Evolutionary conservation across 2,888 invertebrate genomes (phyloP), one percentile per base, ranked within the genome.

Genomic region (Nomada goodeniana): DNA sequence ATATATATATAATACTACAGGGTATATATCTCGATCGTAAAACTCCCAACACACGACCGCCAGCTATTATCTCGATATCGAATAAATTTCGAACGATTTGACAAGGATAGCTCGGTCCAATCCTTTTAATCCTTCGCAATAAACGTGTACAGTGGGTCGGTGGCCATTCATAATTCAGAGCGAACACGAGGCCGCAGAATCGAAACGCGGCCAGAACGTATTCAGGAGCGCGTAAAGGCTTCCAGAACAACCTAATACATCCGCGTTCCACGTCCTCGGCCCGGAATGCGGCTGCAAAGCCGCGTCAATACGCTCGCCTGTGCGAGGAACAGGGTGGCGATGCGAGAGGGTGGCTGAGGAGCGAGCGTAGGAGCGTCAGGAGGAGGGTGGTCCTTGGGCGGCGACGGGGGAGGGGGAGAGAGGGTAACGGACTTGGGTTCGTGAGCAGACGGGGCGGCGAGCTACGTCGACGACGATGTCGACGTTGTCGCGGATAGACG

Each of bases 301-400:
- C 89, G 88, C 92, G 91, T 92, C 92, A 92, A 92, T 92, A 92
- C 91, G 89, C 82, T 86, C 84, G 88, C 87, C 90, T 88, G 90
- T 88, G 86, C 88, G 86, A 57, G 74, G 82, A 64, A 73, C 55
- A 63, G 64, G 57, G 13, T 26, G 77, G 44, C 55, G 76, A 70
- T 72, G 67, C 68, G 83, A 80, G 64, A 52, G 75, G 69, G 78
- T 75, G 78, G 71, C 50, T 55, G 82, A 79, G 77, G 70, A 72
- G 74, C 64, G 72, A 68, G 76, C 71, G 76, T 82, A 82, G 82
- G 76, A 83, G 69, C 78, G 87, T 78, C 80, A 70, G 47, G 79
- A 13, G 15, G 70, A 47, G 70, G 70, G 70, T 61, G 60, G 83
- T 82, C 86, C 85, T 78, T 85, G 73, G 77, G 60, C 36, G 55